Evolutionary conservation across 2,113 vertebrate species (phyloP), one percentile per base, ranked within the genome.

Genomic region (Emydura subglobosa): DNA sequence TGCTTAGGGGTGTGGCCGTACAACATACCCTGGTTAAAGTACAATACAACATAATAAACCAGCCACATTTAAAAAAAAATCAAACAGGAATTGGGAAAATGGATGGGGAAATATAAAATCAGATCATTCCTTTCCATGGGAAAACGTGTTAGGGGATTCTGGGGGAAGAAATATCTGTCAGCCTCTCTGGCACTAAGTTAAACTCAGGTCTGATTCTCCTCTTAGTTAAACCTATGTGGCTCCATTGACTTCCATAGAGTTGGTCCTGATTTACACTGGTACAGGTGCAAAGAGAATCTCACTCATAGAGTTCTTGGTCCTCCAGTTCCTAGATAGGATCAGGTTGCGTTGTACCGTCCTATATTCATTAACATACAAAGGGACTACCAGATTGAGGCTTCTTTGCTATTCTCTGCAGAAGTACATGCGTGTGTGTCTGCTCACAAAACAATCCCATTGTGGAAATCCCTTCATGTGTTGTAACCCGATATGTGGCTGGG

Each of bases 261-360:
- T 96, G 91, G 89, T 97, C 91, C 92, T 92, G 59, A 82, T 92
- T 92, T 90, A 86, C 68, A 89, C 96, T 96, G 61, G 14, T n/a
- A 2, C 34, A 83, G 90, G 82, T 96, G 79, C 85, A 91, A 82
- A 88, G 80, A 87, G 86, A 47, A 34, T 80, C 19, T 11, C 19
- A n/a, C 19, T n/a, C 51, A n/a, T n/a, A 13, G 79, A 81, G 79
- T 25, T 24, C 21, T 24, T 50, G 79, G 51, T 68, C n/a, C 65
- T 68, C 65, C n/a, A 39, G 34, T 68, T 68, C 79, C 79, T 19
- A 16, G 34, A 31, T 12, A 39, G 65, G 34, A 21, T 39, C 34
- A 68, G 17, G 19, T 68, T 34, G 34, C 39, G 17, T 68, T 68
- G 57, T 29, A 27, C 5, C 27, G 10, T 27, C 27, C 11, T 9